Evolutionary conservation across 2,888 invertebrate species (phyloP).

Genomic region (Ommatoiulus sabulosus): DNA sequence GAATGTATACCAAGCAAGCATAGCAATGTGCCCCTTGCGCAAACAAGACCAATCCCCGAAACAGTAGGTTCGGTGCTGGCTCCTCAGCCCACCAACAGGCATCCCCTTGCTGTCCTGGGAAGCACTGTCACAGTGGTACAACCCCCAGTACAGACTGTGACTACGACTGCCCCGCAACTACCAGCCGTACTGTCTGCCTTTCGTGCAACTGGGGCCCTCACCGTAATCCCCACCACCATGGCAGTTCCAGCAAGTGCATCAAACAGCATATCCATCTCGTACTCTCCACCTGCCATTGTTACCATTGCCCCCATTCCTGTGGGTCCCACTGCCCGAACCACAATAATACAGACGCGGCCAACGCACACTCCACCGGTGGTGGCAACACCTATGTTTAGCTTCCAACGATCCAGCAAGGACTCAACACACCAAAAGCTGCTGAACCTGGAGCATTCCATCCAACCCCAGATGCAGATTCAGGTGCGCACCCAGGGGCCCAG

Average conservation of each 20-base stretch:
- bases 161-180: background rate
- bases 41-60: background rate
- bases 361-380: constrained; percentile 16
- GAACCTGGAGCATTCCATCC: constrained; percentile 52
- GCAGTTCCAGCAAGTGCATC: constrained; percentile 14
- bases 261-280: constrained; percentile 15
- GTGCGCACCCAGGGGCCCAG: constrained; percentile 52
- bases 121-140: constrained; percentile 20
- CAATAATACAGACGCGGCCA: background rate
- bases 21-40: background rate
- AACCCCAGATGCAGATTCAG: constrained; percentile 55
- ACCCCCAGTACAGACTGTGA: background rate
- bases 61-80: background rate
- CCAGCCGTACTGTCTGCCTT: constrained; percentile 48
- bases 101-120: background rate
- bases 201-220: constrained; percentile 39
- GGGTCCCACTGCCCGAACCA: background rate
- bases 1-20: background rate
- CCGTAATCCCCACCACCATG: constrained; percentile 49
- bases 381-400: background rate
- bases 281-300: constrained; percentile 52
- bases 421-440: constrained; percentile 51
- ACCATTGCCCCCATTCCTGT: constrained; percentile 51
- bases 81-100: background rate
- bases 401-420: background rate